Conservation (phyloP, 2,113 vertebrate genomes). For the Ia io region DNA sequence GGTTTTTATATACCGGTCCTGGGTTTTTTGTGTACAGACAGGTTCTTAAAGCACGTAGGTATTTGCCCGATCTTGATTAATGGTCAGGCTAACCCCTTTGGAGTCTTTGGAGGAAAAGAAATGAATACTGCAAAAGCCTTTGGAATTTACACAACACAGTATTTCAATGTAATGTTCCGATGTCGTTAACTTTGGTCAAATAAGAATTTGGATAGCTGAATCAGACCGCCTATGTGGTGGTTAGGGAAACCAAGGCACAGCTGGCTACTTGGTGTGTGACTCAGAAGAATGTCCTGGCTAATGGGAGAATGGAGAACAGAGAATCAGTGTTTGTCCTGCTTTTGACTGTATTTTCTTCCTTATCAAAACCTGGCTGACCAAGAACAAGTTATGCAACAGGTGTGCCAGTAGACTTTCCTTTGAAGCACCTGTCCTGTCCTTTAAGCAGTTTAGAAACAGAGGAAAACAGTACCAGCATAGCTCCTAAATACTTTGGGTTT, state of each 20-base stretch:
- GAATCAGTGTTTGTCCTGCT: conserved; percentile 39
- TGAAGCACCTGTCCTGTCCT: conserved; percentile 48
- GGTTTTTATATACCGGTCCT: not conserved
- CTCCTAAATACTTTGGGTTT: not conserved
- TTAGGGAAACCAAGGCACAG: conserved; percentile 50
- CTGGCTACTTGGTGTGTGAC: not conserved
- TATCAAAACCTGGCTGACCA: conserved; percentile 53
- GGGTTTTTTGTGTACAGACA: not conserved
- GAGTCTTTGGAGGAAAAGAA: not conserved
- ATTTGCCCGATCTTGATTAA: not conserved
- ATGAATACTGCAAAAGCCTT: not conserved
- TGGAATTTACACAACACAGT: not conserved
- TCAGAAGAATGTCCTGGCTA: not conserved
- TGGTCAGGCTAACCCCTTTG: not conserved
- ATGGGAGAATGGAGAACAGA: conserved; percentile 28
- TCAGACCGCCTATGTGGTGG: not conserved
- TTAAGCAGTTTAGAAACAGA: conserved; percentile 32
- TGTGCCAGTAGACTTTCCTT: conserved; percentile 43
- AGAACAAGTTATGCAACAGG: conserved; percentile 58
- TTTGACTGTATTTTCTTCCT: conserved; percentile 38
- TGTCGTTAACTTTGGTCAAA: not conserved
- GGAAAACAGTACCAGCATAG: not conserved
- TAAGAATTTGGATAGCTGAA: not conserved
- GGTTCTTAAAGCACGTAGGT: not conserved
- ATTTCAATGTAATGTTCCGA: not conserved